Evolutionary conservation across 2,113 vertebrate genomes (phyloP).

Genomic region (Gorsachius goisagi): DNA sequence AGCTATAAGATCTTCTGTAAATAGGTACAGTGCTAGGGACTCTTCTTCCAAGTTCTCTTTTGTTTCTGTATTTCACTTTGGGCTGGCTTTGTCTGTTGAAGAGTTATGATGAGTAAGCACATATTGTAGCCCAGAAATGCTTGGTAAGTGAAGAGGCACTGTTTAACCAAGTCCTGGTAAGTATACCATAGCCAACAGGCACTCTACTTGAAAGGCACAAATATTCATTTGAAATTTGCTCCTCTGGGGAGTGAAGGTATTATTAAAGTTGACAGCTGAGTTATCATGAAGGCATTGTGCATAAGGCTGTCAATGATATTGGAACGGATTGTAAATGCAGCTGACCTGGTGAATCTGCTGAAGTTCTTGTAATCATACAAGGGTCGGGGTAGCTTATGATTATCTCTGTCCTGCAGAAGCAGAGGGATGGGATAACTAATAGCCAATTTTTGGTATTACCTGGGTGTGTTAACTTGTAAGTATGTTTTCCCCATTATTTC

Average conservation of each 20-base stretch:
- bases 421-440: background rate
- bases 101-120: background rate
- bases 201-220: background rate
- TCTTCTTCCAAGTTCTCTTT: background rate
- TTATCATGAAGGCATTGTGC: background rate
- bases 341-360: background rate
- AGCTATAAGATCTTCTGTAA: conserved; percentile 78
- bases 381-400: rapidly evolving
- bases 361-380: background rate
- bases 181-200: background rate
- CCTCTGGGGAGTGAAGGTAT: background rate
- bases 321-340: background rate
- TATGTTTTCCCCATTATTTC: background rate
- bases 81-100: background rate
- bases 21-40: background rate
- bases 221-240: background rate
- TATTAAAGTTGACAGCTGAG: background rate
- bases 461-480: background rate
- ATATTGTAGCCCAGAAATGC: background rate
- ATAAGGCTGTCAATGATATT: background rate
- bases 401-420: background rate
- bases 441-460: background rate
- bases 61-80: background rate
- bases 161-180: background rate
- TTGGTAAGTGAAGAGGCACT: rapidly evolving